phyloP scores from a whole-genome alignment of 1,140 invertebrate species.

The Ceratina calcarata region DNA sequence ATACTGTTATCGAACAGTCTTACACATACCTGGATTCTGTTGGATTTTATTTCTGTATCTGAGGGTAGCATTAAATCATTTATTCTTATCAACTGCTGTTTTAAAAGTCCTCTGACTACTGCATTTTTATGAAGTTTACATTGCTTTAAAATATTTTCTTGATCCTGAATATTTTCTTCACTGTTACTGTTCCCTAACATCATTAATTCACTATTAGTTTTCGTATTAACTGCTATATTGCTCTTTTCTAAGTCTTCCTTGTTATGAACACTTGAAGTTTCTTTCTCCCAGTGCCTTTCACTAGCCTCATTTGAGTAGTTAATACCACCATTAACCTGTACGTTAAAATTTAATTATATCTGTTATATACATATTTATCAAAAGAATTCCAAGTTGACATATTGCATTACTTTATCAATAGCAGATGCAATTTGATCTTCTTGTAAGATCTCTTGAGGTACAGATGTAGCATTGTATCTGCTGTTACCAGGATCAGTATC shows the following conservation, averaged over 20 bases:
- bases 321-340: constrained; percentile 40
- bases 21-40: constrained; percentile 1
- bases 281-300: not conserved
- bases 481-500: not conserved
- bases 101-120: constrained; percentile 51
- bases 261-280: not conserved
- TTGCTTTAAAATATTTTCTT: constrained; percentile 8
- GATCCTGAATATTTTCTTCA: not conserved
- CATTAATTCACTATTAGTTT: not conserved
- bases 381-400: not conserved
- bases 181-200: not conserved
- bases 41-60: not conserved
- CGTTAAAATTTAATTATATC: not conserved
- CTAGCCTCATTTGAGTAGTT: constrained; percentile 38
- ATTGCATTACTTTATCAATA: constrained; percentile 39
- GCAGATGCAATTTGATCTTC: constrained; percentile 19
- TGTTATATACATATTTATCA: not conserved
- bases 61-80: constrained; percentile 21
- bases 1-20: not conserved
- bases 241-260: not conserved
- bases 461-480: not conserved
- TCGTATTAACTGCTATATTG: not conserved
- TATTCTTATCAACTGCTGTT: constrained; percentile 12
- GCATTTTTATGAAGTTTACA: constrained; percentile 47
- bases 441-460: not conserved